Base-by-base conservation (phyloP, 1,140 invertebrate genomes). In the Contarinia nasturtii region DNA sequence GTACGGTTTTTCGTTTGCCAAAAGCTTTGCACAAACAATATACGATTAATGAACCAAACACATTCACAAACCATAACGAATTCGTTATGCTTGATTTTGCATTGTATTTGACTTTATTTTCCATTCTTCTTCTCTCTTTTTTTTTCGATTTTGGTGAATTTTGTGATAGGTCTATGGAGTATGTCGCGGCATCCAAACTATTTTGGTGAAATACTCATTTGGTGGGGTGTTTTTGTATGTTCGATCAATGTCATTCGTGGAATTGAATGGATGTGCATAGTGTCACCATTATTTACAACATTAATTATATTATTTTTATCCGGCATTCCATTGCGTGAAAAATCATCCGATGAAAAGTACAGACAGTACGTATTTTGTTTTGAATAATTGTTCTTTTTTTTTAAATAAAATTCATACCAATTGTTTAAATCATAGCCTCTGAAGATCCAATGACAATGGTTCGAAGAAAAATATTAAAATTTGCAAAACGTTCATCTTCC, bases 161-260 rank as follows among this genome's bases (percentile, higher is more conserved):
- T n/a, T 18, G 49, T 56, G 61, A 45, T 52, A 81, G 84, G 89
- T 14, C 66, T 94, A 14, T 95, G 91, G 91, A 76, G 79, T 40
- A 58, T 89, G 14, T 92, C 87, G 0, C 74, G 90, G 48, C 90
- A 94, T 67, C 91, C 91, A 0, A 95, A 95, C 63, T 95, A 95
- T 59, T 92, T 94, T 65, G 91, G 91, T 1, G 91, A 95, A 67
- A 87, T 95, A 22, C 70, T 87, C 0, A 70, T 94, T 1, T 95
- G 91, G 91, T 89, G 86, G 79, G 89, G 89, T 1, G 80, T 94
- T 42, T 94, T 92, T 58, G 74, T 87, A 38, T 86, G 92, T 60
- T 86, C 86, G 1, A 64, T 88, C 1, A 89, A 87, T 56, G 80
- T 90, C 2, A 78, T 93, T 42, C 74, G 81, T 56, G 79, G 81